Evolutionary conservation across 2,113 vertebrate species (phyloP).

Genomic region (Glaucomys volans): DNA sequence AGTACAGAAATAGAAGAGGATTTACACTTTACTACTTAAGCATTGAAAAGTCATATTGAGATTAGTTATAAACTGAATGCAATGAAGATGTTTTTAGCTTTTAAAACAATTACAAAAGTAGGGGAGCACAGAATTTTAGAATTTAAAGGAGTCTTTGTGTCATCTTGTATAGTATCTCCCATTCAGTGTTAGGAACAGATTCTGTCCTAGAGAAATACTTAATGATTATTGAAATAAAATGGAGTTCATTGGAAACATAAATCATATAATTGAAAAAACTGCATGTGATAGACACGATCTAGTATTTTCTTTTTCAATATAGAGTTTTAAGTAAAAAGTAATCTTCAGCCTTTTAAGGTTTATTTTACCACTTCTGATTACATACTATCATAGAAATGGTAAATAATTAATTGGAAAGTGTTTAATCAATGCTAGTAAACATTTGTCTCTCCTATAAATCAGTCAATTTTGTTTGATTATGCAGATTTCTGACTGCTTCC

Average conservation of each 20-base stretch:
- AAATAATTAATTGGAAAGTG: constrained; percentile 88
- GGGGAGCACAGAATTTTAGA: constrained; percentile 8
- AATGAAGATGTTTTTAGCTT: background rate
- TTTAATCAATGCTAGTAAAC: constrained; percentile 86
- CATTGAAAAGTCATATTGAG: background rate
- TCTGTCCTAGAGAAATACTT: background rate
- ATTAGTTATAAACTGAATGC: constrained; percentile 41
- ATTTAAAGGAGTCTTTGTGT: background rate
- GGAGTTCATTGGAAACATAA: background rate
- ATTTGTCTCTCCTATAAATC: constrained; percentile 88
- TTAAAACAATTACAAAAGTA: background rate
- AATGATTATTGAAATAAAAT: background rate
- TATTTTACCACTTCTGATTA: constrained; percentile 83
- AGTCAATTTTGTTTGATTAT: constrained; percentile 88
- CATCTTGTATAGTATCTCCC: background rate
- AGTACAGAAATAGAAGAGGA: background rate
- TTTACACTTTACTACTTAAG: background rate
- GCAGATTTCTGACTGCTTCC: constrained; percentile 86
- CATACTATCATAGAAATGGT: constrained; percentile 85
- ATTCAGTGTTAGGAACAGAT: background rate
- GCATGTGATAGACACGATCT: background rate
- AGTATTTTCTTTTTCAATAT: constrained; percentile 56
- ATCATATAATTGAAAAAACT: background rate
- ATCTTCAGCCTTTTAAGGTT: constrained; percentile 78
- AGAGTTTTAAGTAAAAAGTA: constrained; percentile 80